Conservation (phyloP, 2,113 vertebrate genomes). For the Seriola aureovittata region DNA sequence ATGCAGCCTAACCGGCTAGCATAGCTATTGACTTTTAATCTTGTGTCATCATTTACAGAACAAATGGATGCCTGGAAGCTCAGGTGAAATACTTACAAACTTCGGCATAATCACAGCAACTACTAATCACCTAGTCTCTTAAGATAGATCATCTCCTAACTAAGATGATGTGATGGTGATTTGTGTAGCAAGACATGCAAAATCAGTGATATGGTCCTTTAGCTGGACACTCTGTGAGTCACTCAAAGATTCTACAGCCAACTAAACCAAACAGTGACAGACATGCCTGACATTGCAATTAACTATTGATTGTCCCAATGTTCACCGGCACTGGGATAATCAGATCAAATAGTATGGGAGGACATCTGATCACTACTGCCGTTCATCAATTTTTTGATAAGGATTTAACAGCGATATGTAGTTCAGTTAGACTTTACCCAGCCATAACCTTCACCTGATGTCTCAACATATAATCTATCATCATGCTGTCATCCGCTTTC, state of each 20-base stretch:
- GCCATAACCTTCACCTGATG: constrained; percentile 28
- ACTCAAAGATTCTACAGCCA: background rate
- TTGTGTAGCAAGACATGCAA: background rate
- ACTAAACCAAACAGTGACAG: background rate
- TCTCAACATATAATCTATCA: constrained; percentile 41
- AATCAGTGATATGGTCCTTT: background rate
- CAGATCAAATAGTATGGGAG: background rate
- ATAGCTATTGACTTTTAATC: background rate
- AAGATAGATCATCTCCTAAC: too few relatives aligned
- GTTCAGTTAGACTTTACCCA: constrained; percentile 10
- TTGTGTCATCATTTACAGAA: background rate
- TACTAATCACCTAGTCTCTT: too few relatives aligned
- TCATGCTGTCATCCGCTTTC: constrained; percentile 23
- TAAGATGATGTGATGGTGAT: background rate
- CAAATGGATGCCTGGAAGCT: background rate
- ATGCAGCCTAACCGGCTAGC: background rate
- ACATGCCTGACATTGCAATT: background rate
- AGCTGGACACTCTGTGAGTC: too few relatives aligned
- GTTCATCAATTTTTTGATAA: background rate
- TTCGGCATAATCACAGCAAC: background rate
- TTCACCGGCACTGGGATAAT: background rate
- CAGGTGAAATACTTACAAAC: background rate
- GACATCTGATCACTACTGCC: background rate
- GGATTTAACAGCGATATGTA: background rate
- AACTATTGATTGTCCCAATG: background rate